phyloP scores from a whole-genome alignment of 2,797 vertebrate genomes.

The Anguilla pacifica region DNA sequence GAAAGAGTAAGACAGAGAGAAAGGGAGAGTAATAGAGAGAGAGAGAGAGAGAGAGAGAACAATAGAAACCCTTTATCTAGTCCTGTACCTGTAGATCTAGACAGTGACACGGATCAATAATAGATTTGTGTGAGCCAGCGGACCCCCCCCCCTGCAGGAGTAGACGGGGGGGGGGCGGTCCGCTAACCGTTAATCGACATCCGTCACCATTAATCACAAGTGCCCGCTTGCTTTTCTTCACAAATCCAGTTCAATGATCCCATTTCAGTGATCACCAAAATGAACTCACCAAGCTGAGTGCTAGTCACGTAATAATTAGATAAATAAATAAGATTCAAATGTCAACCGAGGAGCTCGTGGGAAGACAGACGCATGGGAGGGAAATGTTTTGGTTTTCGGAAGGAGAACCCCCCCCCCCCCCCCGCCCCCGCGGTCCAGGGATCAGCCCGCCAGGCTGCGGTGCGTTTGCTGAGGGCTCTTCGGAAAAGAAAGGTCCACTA shows the following conservation, averaged over 20 bases:
- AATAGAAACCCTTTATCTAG: not conserved
- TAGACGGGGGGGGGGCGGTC: too few species aligned
- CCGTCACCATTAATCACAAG: not conserved
- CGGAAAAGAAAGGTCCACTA: not conserved
- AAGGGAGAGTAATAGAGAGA: constrained; percentile 10
- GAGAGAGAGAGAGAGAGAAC: constrained; percentile 11
- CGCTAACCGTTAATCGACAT: not conserved
- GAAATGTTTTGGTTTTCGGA: not conserved
- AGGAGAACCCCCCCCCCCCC: too few species aligned
- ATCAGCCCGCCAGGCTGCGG: not conserved
- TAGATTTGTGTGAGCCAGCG: not conserved
- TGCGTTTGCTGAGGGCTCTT: not conserved
- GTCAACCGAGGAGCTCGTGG: not conserved
- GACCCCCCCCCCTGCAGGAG: not conserved
- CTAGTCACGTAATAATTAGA: too few species aligned
- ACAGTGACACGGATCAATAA: not conserved
- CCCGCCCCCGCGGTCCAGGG: not conserved
- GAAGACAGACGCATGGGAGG: not conserved
- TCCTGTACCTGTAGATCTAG: not conserved
- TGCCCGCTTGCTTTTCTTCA: not conserved
- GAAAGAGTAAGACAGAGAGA: not conserved
- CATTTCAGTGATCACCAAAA: too few species aligned
- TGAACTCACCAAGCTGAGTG: too few species aligned
- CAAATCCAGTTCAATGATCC: not conserved
- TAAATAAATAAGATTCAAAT: not conserved